Conservation (phyloP, 2,888 invertebrate species). For the Leptogaster cylindrica region DNA sequence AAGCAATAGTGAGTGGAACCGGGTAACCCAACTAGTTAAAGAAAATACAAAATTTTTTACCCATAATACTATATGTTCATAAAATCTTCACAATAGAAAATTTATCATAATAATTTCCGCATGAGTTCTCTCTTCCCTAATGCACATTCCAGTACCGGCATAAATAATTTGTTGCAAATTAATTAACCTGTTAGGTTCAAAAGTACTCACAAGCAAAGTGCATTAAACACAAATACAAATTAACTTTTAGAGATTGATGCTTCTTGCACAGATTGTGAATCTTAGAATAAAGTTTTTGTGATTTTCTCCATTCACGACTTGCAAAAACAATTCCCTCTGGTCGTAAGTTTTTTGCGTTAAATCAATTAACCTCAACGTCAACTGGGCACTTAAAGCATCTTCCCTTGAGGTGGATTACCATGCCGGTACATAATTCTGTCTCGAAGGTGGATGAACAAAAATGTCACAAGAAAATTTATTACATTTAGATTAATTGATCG, state of each 20-base stretch:
- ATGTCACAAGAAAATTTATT: background rate
- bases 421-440: background rate
- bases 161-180: background rate
- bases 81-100: no score
- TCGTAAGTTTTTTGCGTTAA: background rate
- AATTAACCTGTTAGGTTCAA: background rate
- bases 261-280: background rate
- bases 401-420: background rate
- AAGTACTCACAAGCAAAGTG: background rate
- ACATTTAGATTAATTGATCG: slow-evolving; percentile 4
- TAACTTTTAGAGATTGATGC: background rate
- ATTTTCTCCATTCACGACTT: background rate
- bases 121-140: background rate
- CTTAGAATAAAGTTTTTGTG: background rate
- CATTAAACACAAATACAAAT: background rate
- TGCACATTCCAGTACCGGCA: background rate
- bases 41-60: no score
- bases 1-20: no score
- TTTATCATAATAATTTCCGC: no score
- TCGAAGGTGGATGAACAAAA: background rate
- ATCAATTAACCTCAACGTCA: slow-evolving; percentile 16
- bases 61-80: no score
- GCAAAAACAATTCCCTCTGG: background rate
- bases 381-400: background rate
- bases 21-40: no score